Evolutionary conservation across 2,888 invertebrate genomes (phyloP).

Genomic region (Corythucha ciliata): DNA sequence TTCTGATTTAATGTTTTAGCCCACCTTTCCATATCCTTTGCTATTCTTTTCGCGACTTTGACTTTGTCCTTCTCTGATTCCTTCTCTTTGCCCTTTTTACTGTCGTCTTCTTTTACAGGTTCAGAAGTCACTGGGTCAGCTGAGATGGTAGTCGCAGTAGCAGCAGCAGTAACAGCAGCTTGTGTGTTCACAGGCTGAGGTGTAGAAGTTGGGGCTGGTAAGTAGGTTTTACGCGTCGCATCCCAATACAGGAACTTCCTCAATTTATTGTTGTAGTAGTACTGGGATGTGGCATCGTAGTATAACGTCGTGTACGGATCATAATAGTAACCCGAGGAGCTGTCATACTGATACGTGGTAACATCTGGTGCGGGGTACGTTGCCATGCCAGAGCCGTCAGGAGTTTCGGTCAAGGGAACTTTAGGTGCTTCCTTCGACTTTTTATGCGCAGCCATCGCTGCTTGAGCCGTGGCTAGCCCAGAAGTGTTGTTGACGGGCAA

Average conservation of each 20-base stretch:
- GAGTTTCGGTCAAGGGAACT: slow-evolving; percentile 31
- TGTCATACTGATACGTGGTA: slow-evolving; percentile 85
- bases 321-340: slow-evolving; percentile 91
- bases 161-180: slow-evolving; percentile 36
- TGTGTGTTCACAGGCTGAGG: slow-evolving; percentile 15
- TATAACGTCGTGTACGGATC: slow-evolving; percentile 88
- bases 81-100: slow-evolving; percentile 55
- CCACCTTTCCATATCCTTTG: slow-evolving; percentile 92
- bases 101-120: slow-evolving; percentile 42
- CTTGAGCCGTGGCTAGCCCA: slow-evolving; percentile 81
- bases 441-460: slow-evolving; percentile 61
- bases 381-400: slow-evolving; percentile 34
- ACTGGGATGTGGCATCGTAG: slow-evolving; percentile 91
- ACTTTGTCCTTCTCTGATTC: slow-evolving; percentile 77
- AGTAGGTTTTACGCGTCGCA: slow-evolving; percentile 46
- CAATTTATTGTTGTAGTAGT: slow-evolving; percentile 88
- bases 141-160: not conserved
- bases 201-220: slow-evolving; percentile 40
- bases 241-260: slow-evolving; percentile 96
- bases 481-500: slow-evolving; percentile 47
- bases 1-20: slow-evolving; percentile 94
- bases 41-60: slow-evolving; percentile 94
- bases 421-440: slow-evolving; percentile 40
- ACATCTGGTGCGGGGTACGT: slow-evolving; percentile 62
- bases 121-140: slow-evolving; percentile 16